Evolutionary conservation across 2,113 vertebrate genomes (phyloP).

Genomic region (Baryphthengus martii): DNA sequence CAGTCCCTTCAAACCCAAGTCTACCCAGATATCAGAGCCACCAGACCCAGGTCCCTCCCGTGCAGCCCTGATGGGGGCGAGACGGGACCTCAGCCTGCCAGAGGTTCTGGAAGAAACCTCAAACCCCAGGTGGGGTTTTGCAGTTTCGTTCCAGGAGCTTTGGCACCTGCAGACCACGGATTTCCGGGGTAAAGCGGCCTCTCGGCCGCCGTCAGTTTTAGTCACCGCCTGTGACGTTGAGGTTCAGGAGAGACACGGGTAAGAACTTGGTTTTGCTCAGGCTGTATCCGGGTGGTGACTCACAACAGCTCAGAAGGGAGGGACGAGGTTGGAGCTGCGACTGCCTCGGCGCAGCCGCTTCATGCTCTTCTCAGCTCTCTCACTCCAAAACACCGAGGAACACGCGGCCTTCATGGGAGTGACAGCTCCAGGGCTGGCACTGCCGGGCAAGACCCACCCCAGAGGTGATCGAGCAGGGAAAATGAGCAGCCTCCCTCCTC

Average conservation of each 20-base stretch:
- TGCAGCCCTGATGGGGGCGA: background rate
- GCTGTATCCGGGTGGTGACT: background rate
- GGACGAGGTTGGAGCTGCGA: background rate
- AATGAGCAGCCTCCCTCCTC: background rate
- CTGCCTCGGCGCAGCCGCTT: background rate
- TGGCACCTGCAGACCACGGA: background rate
- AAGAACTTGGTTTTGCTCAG: background rate
- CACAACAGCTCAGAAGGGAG: background rate
- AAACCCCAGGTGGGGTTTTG: background rate
- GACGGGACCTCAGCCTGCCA: background rate
- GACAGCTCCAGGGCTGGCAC: background rate
- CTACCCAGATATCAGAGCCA: background rate
- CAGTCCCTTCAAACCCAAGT: background rate
- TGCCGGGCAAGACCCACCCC: background rate
- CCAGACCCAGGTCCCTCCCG: background rate
- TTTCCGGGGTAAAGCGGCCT: background rate
- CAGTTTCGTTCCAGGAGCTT: background rate
- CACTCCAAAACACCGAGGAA: background rate
- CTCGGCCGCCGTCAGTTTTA: background rate
- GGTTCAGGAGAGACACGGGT: background rate
- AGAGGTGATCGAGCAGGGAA: background rate
- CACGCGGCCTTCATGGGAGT: fast-evolving
- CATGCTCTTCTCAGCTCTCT: background rate
- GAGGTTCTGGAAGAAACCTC: background rate
- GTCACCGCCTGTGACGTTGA: fast-evolving